A percentile compares a stretch with the other conserved stretches of the same genome.
Conservation (phyloP, 2,113 vertebrate species). For the Entomyzon cyanotis region DNA sequence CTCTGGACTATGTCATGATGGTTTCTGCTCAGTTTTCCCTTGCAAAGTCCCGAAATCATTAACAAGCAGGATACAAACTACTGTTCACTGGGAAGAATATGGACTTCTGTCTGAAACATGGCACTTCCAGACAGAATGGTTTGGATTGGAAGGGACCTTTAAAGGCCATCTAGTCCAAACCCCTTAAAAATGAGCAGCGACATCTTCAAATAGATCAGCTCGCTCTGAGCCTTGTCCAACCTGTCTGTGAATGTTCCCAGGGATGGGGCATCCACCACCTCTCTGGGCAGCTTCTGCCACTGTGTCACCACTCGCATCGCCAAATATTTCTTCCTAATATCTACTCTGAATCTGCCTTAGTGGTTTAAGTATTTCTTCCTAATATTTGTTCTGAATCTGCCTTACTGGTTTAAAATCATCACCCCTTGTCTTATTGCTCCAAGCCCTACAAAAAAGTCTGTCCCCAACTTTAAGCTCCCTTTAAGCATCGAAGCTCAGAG, state of each 20-base stretch:
- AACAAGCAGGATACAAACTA: background rate
- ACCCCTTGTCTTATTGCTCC: background rate
- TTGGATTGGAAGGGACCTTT: background rate
- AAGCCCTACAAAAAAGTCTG: background rate
- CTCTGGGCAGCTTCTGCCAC: background rate
- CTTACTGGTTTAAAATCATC: background rate
- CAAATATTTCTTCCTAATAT: background rate
- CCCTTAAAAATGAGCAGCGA: too few species aligned
- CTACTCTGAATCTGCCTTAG: background rate
- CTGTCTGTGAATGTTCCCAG: background rate
- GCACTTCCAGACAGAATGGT: background rate
- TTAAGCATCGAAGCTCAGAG: background rate
- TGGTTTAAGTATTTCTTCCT: background rate
- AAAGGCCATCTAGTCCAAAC: background rate
- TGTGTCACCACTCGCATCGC: background rate
- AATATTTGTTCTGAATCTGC: background rate
- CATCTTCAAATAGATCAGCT: background rate
- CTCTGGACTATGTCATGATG: background rate
- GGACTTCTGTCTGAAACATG: background rate
- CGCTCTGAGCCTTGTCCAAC: background rate
- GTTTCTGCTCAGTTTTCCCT: background rate
- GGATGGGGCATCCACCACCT: background rate
- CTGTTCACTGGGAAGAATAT: background rate
- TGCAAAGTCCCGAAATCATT: background rate
- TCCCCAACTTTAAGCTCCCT: background rate